Base-by-base conservation (phyloP, 2,888 invertebrate species). In the Caenorhabditis imperialis region DNA sequence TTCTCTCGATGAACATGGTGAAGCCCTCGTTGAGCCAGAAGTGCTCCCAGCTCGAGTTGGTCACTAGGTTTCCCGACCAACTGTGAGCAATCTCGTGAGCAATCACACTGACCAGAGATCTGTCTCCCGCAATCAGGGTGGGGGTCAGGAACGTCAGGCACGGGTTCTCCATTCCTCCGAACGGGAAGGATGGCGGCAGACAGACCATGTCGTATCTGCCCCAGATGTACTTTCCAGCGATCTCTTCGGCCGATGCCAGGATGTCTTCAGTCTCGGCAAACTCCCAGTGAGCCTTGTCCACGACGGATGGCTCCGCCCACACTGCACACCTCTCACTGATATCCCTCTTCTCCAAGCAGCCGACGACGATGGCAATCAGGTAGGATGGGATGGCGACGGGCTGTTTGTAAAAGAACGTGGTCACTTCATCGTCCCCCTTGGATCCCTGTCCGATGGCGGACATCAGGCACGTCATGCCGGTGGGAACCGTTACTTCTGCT, bases 21-120 rank as follows among this genome's bases (percentile, higher is more conserved):
- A 94, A 94, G 0, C 96, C 96, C 90, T 97, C 96, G 88, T 97
- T 97, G n/a, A 10, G 90, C 97, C 97, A 97, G 90, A 97, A 97
- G 89, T 97, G 94, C 88, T 96, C 95, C 88, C 94, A 95, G 89
- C 94, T 95, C 73, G 91, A 91, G 88, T 96, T 96, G 0, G 97
- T 96, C 25, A 97, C 94, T 76, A 96, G 91, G 89, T 97, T 97
- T 12, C 97, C 95, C 1, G 94, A 94, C 95, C 95, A 95, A 86
- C 94, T 94, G 90, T 97, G 97, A 63, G 95, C 92, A 82, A 97
- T 96, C 92, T 97, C 96, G 89, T 97, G 97, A 2, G 95, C 94
- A 78, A 97, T 92, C 0, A 96, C 95, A 89, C 93, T 92, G 0
- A 94, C 94, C 82, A 94, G 90, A 14, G 95, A 95, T 73, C 93